Evolutionary conservation across 2,888 invertebrate genomes (phyloP), one percentile per base, ranked within the genome.

Genomic region (Caenorhabditis parvicauda): DNA sequence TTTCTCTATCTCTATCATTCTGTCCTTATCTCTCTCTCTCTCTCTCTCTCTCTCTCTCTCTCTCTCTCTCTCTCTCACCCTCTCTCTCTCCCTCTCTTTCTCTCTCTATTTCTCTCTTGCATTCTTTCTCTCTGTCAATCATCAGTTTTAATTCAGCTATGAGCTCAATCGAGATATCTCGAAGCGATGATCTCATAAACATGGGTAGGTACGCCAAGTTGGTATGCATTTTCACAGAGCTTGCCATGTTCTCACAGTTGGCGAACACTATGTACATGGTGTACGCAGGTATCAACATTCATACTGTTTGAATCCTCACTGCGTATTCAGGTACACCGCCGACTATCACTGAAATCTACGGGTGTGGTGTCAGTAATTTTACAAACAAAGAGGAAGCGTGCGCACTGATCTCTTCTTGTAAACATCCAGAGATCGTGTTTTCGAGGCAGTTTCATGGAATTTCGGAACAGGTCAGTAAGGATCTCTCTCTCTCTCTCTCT

Each of bases 231-330:
- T 62, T 62, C 28, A 49, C 49, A 19, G 62, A 62, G 43, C 39
- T 62, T 0, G 62, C 62, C 22, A 62, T 62, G 62, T 22, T 62
- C 9, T 58, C 62, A 3, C 62, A 62, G 39, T 29, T 62, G 0
- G 57, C 58, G 1, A 62, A 62, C 25, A 62, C 62, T 5, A 62
- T 62, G 62, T 29, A 53, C 7, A 62, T 62, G 62, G 54, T 62
- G 2, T 62, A 62, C 52, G 62, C 62, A 52, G 62, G 62, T 62
- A 35, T 4, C 7, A 25, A 25, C 22, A 7, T 25, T 25, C n/a
- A 2, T 1, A 42, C 25, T 1, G 12, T 25, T 1, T 28, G 22
- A 22, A n/a, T 12, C n/a, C 35, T 32, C n/a, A 12, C 35, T 32
- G 35, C 9, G n/a, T 32, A 12, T 32, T 32, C 38, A 62, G 62